These are phyloP conservation scores for Philereme transversata DNA, from an alignment of 2,888 invertebrate genomes.

Conservation along the genomic window DNA sequence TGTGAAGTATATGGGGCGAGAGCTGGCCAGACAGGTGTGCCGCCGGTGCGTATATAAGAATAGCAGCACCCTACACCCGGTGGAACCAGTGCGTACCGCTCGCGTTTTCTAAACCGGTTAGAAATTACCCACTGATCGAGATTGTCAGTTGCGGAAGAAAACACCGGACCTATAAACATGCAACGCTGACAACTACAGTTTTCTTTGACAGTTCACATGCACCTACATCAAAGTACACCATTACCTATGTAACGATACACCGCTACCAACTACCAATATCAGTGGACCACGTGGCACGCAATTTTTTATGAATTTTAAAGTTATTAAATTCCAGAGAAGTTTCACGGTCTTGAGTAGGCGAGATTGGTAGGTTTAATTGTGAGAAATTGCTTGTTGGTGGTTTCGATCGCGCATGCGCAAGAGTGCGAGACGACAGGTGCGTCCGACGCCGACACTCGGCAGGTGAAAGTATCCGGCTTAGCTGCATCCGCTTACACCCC, in stretches of 20 bases:
- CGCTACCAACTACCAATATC: not conserved
- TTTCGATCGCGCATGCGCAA: slow-evolving; percentile 47
- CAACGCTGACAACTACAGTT: slow-evolving; percentile 61
- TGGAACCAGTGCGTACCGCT: slow-evolving; percentile 48
- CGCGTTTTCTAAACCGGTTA: slow-evolving; percentile 83
- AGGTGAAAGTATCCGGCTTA: slow-evolving; percentile 69
- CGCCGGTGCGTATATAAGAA: slow-evolving; percentile 50
- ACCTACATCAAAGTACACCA: slow-evolving; percentile 9
- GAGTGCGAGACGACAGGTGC: slow-evolving; percentile 55
- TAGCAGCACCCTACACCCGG: slow-evolving; percentile 47
- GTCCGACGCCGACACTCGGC: slow-evolving; percentile 41
- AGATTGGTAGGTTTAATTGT: slow-evolving; percentile 41
- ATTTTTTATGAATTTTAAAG: slow-evolving; percentile 10
- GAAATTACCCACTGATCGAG: slow-evolving; percentile 83
- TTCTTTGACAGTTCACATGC: slow-evolving; percentile 54
- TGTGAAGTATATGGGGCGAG: slow-evolving; percentile 67
- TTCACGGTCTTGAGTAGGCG: slow-evolving; percentile 23
- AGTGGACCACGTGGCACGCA: slow-evolving; percentile 5
- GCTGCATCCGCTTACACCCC: slow-evolving; percentile 68
- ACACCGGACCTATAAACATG: slow-evolving; percentile 72
- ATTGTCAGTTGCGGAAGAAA: slow-evolving; percentile 80
- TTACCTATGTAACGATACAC: slow-evolving; percentile 2
- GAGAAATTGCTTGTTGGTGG: slow-evolving; percentile 43
- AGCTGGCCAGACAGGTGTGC: slow-evolving; percentile 51
- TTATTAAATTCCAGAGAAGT: slow-evolving; percentile 18